A percentile compares a stretch with the other conserved stretches of the same genome.
phyloP scores from a whole-genome alignment of 2,888 invertebrate genomes.

The Andrena bicolor region DNA sequence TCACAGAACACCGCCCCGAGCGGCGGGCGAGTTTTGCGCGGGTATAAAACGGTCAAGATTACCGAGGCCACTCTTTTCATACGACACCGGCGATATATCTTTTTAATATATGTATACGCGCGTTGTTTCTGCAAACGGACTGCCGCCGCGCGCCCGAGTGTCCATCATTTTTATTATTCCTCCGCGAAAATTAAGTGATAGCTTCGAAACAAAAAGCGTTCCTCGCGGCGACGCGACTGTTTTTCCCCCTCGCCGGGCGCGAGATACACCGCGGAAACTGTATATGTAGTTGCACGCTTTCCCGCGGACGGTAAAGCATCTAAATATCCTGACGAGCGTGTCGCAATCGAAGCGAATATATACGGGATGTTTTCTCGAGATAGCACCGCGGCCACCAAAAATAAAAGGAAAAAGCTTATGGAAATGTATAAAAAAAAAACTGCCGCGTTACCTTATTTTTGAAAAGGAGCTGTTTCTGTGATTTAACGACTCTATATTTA shows the following conservation, averaged over 20 bases:
- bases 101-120: constrained; percentile 41
- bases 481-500: not conserved
- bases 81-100: constrained; percentile 45
- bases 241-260: not conserved
- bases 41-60: constrained; percentile 64
- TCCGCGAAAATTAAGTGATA: constrained; percentile 41
- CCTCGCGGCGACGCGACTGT: not conserved
- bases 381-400: not conserved
- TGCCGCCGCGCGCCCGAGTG: not conserved
- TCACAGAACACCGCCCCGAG: constrained; percentile 50
- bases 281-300: not conserved
- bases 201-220: constrained; percentile 10
- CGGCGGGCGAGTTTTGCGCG: constrained; percentile 37
- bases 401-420: not conserved
- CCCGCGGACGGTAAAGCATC: not conserved
- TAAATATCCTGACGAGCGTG: not conserved
- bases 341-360: constrained; percentile 1
- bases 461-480: not conserved
- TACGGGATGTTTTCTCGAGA: not conserved
- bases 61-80: constrained; percentile 45
- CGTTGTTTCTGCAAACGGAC: constrained; percentile 30
- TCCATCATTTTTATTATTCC: constrained; percentile 37
- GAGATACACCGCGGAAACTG: not conserved
- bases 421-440: not conserved
- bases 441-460: constrained; percentile 16